Conservation (phyloP, 2,888 invertebrate species). For the Phania funesta region DNA sequence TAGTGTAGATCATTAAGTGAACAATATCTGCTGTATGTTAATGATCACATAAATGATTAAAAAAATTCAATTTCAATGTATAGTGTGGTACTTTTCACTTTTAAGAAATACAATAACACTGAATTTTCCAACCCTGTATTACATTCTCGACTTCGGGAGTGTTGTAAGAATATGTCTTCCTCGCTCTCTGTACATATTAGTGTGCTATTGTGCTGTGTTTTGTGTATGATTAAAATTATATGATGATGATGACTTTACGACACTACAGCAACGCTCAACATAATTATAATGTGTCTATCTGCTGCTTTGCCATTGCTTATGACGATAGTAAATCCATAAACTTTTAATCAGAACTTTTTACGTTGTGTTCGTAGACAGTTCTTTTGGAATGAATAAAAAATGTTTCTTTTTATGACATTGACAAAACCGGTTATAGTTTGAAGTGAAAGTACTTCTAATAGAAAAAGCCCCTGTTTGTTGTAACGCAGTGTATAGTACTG, state of each 20-base stretch:
- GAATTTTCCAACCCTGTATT: no score
- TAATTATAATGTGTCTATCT: conserved; percentile 20
- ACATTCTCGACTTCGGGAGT: no score
- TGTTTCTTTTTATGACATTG: conserved; percentile 23
- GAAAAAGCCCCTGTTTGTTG: conserved; percentile 15
- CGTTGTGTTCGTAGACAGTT: conserved; percentile 28
- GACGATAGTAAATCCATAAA: conserved; percentile 39
- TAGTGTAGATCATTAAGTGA: no score
- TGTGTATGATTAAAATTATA: conserved; percentile 21
- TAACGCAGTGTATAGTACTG: no score
- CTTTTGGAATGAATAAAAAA: conserved; percentile 23
- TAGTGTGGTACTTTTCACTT: no score
- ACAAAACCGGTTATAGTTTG: conserved; percentile 49
- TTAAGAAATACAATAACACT: no score
- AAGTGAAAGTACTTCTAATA: conserved; percentile 58
- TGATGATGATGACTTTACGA: conserved; percentile 13
- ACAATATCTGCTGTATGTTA: no score
- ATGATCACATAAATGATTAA: no score
- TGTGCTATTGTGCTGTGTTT: conserved; percentile 13
- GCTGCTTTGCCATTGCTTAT: neutral
- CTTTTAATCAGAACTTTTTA: conserved; percentile 53
- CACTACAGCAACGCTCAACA: conserved; percentile 9
- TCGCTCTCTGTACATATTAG: neutral
- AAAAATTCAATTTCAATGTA: no score
- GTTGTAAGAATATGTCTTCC: no score